phyloP scores from a whole-genome alignment of 2,888 invertebrate species.

The Lasioglossum malachurum region DNA sequence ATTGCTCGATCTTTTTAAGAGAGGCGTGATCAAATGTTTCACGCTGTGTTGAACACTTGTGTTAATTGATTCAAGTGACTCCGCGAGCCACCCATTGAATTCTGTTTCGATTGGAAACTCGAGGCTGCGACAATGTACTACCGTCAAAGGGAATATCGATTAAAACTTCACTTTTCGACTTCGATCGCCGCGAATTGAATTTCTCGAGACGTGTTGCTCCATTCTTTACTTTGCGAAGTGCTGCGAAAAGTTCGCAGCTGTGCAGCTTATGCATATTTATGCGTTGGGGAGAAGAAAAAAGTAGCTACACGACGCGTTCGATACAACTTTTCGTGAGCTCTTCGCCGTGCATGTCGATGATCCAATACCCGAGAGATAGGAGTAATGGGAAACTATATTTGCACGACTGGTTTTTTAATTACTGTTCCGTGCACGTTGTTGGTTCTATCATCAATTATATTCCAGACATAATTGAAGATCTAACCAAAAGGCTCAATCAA shows the following conservation, averaged over 20 bases:
- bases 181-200: conserved; percentile 1
- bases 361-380: neutral
- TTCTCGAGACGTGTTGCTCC: neutral
- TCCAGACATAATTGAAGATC: neutral
- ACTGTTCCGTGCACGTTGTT: neutral
- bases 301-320: neutral
- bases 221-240: neutral
- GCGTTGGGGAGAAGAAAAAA: neutral
- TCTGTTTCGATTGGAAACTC: neutral
- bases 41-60: neutral
- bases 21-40: neutral
- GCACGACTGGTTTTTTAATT: neutral
- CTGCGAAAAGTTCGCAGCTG: neutral
- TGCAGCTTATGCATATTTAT: neutral
- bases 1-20: neutral
- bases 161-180: conserved; percentile 9
- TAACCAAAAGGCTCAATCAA: no score
- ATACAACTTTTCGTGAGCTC: neutral
- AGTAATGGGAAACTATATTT: no score
- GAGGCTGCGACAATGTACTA: neutral
- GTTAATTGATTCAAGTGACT: conserved; percentile 5
- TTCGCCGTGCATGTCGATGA: neutral
- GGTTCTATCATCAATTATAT: neutral
- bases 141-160: conserved; percentile 10
- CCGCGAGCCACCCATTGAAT: neutral